Conservation (phyloP, 2,888 invertebrate genomes). For the Andrena trimmerana region DNA sequence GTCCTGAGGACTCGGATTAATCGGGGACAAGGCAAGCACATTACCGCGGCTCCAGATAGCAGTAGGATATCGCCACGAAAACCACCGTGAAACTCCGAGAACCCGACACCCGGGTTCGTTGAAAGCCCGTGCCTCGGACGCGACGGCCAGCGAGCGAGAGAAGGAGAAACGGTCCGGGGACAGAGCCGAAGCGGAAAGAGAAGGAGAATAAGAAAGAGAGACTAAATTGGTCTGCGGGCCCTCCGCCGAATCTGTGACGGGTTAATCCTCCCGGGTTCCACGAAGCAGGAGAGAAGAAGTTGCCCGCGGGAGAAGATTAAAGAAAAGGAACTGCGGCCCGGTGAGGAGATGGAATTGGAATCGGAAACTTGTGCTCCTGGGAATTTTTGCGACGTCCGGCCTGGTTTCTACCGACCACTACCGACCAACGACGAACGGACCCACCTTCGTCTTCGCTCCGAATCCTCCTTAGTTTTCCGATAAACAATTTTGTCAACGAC, state of each 20-base stretch:
- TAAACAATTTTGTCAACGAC: slow-evolving; percentile 17
- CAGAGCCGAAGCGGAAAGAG: too few relatives aligned
- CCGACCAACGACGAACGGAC: slow-evolving; percentile 13
- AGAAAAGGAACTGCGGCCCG: slow-evolving; percentile 60
- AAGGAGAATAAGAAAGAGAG: slow-evolving; percentile 39
- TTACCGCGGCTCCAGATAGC: slow-evolving; percentile 80
- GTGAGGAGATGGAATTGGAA: slow-evolving; percentile 64
- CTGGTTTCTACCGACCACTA: slow-evolving; percentile 34
- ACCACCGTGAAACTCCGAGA: slow-evolving; percentile 78
- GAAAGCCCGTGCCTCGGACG: slow-evolving; percentile 59
- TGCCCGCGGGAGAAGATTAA: slow-evolving; percentile 66
- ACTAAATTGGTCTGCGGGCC: slow-evolving; percentile 75
- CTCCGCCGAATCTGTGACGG: slow-evolving; percentile 81
- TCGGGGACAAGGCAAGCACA: slow-evolving; percentile 83
- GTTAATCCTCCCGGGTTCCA: slow-evolving; percentile 83
- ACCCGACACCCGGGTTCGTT: slow-evolving; percentile 75
- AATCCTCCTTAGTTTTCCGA: slow-evolving; percentile 24
- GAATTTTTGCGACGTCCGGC: slow-evolving; percentile 56
- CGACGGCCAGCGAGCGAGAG: slow-evolving; percentile 5
- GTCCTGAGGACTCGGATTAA: slow-evolving; percentile 79
- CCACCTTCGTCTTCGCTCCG: slow-evolving; percentile 25
- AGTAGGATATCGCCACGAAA: slow-evolving; percentile 74
- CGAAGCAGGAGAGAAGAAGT: slow-evolving; percentile 77
- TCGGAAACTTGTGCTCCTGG: slow-evolving; percentile 53
- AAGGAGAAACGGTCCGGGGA: slow-evolving; percentile 27